Evolutionary conservation across 2,888 invertebrate genomes (phyloP), one percentile per base, ranked within the genome.

Genomic region (Drosophila nr. perissopoda): DNA sequence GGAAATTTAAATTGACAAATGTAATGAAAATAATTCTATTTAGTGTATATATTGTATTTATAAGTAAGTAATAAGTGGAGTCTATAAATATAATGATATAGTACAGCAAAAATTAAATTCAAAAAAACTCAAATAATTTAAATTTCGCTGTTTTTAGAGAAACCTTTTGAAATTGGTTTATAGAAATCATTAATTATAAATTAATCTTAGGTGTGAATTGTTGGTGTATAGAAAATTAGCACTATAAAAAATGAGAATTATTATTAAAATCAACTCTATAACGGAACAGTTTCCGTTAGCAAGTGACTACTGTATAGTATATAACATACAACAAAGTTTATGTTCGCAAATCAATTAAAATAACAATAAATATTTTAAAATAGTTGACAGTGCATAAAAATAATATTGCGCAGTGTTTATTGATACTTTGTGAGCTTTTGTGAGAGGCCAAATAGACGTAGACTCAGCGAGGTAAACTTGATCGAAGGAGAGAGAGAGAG

Each of bases 331-430:
- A 45, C 45, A 45, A 45, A 16, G 13, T 45, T 45, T 45, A 34
- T 16, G 52, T 29, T 63, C 21, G 31, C 13, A 40, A 31, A 40
- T 63, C 63, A 54, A 33, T 42, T 16, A 25, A 27, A 45, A 16
- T 13, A 34, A 1, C 6, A 25, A 52, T 58, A 7, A 59, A 33
- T 40, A 53, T 18, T 53, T 10, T 4, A 29, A 45, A 64, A 21
- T 18, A 34, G 69, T 53, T 53, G 51, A 69, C 29, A 53, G n/a
- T 31, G 48, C 40, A 51, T 53, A 29, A 38, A 56, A 56, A 67
- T 42, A 21, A 31, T 72, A 66, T 33, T 76, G 57, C 63, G 67
- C 63, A 73, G 45, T 60, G 42, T 27, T 45, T 16, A 38, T 16
- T 16, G 13, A 38, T 45, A 51, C 33, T 11, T n/a, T 51, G 5